Conservation (phyloP, 1,140 invertebrate genomes). For the Ostrea denselamellosa region DNA sequence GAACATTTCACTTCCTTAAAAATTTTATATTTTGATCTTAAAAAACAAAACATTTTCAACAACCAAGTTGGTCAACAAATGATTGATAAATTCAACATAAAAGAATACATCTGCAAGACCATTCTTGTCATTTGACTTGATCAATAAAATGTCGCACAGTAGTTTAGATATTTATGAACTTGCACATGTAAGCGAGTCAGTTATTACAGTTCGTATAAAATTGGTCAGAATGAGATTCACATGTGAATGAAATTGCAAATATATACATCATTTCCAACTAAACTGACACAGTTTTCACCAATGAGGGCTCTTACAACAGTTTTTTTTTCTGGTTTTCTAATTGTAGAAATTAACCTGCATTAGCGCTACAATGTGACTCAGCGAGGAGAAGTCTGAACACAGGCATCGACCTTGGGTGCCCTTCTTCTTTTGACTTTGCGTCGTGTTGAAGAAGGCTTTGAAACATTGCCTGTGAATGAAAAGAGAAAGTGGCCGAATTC, state of each 20-base stretch:
- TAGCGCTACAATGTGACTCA: neutral
- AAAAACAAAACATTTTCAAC: constrained; percentile 1
- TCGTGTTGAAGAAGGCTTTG: constrained; percentile 13
- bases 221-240: neutral
- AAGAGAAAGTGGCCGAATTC: neutral
- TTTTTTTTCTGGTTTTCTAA: too few relatives aligned
- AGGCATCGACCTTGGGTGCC: constrained; percentile 48
- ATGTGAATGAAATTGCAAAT: neutral
- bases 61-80: neutral
- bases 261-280: neutral
- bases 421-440: constrained; percentile 50
- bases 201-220: neutral
- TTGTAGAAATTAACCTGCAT: neutral
- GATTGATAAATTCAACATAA: neutral
- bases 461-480: constrained; percentile 17
- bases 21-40: neutral
- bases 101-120: neutral
- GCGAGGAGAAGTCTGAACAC: constrained; percentile 56
- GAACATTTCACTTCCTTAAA: neutral
- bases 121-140: neutral
- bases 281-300: neutral
- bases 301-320: too few relatives aligned
- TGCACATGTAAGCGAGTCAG: neutral
- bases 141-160: neutral
- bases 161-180: neutral